phyloP scores from a whole-genome alignment of 2,113 vertebrate genomes.

The Etia nguti region DNA sequence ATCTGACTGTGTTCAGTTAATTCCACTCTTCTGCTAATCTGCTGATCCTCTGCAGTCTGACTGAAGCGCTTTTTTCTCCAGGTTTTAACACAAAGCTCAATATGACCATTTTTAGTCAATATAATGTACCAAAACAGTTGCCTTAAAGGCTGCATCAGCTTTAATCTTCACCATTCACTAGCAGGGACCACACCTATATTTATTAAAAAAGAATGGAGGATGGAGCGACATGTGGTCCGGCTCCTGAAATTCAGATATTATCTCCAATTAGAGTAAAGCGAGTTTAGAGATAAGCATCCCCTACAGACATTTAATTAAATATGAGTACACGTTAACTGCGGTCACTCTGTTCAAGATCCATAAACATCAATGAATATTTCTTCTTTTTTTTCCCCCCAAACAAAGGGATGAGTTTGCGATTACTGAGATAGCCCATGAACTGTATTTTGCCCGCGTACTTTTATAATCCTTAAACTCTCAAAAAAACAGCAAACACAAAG shows the following conservation, averaged over 20 bases:
- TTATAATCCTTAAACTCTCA: neutral
- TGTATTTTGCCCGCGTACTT: no score
- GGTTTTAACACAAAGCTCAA: neutral
- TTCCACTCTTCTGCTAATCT: neutral
- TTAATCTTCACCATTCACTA: neutral
- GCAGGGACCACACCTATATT: neutral
- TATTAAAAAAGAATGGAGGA: neutral
- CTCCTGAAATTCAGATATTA: neutral
- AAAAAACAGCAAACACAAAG: neutral
- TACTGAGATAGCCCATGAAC: neutral
- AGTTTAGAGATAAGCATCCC: neutral
- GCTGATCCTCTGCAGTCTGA: neutral
- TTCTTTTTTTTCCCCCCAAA: neutral
- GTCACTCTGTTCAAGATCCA: neutral
- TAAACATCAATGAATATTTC: neutral
- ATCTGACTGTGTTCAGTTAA: neutral
- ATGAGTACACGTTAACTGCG: neutral
- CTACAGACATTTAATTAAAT: neutral
- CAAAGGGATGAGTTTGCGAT: neutral
- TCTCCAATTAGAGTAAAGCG: neutral
- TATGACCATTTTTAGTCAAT: neutral
- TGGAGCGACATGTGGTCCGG: neutral
- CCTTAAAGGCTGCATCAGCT: neutral
- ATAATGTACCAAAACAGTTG: neutral
- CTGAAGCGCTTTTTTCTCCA: neutral